A percentile compares a stretch with the other conserved stretches of the same genome.
phyloP scores from a whole-genome alignment of 2,888 invertebrate species.

The Phyllotreta cruciferae region DNA sequence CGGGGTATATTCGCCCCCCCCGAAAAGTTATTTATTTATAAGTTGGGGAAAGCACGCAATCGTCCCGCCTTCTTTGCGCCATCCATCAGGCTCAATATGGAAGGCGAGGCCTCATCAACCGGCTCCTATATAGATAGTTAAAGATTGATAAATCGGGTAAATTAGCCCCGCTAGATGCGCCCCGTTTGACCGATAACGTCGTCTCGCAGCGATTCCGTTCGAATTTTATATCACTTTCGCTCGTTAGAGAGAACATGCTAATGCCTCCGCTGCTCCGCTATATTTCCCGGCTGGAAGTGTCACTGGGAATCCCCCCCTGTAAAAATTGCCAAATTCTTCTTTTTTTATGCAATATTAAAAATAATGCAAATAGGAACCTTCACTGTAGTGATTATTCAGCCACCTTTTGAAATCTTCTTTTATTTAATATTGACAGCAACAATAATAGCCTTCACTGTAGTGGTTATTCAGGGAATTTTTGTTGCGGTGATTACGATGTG shows the following conservation, averaged over 20 bases:
- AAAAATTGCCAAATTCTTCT: no score
- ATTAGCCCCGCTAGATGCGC: slow-evolving; percentile 25
- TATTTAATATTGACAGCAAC: no score
- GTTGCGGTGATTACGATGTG: no score
- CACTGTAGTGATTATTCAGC: no score
- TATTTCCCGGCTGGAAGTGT: no score
- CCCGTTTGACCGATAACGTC: slow-evolving; percentile 22
- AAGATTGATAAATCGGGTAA: slow-evolving; percentile 25
- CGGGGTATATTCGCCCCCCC: slow-evolving; percentile 32
- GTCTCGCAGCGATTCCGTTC: slow-evolving; percentile 12
- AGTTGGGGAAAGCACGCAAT: slow-evolving; percentile 41
- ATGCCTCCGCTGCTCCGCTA: not conserved
- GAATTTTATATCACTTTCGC: slow-evolving; percentile 16
- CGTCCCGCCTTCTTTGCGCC: slow-evolving; percentile 31
- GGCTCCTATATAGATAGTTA: slow-evolving; percentile 27
- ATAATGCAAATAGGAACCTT: no score
- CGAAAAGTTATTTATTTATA: slow-evolving; percentile 43
- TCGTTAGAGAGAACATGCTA: slow-evolving; percentile 13
- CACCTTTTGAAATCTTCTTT: no score
- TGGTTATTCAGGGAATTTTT: no score
- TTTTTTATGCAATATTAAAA: no score
- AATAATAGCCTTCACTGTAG: no score
- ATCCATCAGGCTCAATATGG: slow-evolving; percentile 36
- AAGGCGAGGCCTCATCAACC: slow-evolving; percentile 33
- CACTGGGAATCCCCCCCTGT: no score